A percentile compares a stretch with the other conserved stretches of the same genome.
These are phyloP conservation scores for Pelvicachromis taeniatus DNA, from an alignment of 2,113 vertebrate species.

Conservation along the genomic window DNA sequence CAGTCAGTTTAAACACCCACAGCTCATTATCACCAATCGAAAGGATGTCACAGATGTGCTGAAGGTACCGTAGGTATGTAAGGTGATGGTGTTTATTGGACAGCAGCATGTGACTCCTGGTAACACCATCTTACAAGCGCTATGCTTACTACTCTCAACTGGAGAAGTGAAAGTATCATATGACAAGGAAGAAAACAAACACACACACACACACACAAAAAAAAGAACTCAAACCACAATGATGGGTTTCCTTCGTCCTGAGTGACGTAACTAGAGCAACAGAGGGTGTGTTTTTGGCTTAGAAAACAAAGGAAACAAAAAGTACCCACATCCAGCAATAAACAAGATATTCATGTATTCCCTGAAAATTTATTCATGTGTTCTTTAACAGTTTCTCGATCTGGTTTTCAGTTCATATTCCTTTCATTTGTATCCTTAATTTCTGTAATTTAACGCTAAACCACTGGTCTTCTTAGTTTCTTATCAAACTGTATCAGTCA, in stretches of 20 bases:
- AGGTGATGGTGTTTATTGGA: background rate
- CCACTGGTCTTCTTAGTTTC: background rate
- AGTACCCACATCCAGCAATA: background rate
- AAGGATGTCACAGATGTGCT: background rate
- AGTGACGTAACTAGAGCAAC: background rate
- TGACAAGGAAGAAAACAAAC: background rate
- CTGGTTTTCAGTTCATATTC: background rate
- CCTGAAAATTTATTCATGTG: background rate
- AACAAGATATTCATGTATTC: background rate
- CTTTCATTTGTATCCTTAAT: background rate
- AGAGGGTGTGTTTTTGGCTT: background rate
- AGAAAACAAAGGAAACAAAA: background rate
- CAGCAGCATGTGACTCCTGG: background rate
- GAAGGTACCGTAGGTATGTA: background rate
- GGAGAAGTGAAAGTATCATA: background rate
- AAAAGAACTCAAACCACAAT: background rate
- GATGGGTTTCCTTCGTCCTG: background rate
- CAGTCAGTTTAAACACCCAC: background rate
- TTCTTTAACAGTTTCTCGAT: background rate
- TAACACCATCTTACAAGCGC: constrained; percentile 1
- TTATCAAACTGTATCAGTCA: background rate
- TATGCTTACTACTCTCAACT: constrained; percentile 3
- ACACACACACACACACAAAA: no score
- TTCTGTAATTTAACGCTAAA: background rate
- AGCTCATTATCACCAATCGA: background rate